Evolutionary conservation across 2,888 invertebrate species (phyloP).

Genomic region (Morpho deidamia): DNA sequence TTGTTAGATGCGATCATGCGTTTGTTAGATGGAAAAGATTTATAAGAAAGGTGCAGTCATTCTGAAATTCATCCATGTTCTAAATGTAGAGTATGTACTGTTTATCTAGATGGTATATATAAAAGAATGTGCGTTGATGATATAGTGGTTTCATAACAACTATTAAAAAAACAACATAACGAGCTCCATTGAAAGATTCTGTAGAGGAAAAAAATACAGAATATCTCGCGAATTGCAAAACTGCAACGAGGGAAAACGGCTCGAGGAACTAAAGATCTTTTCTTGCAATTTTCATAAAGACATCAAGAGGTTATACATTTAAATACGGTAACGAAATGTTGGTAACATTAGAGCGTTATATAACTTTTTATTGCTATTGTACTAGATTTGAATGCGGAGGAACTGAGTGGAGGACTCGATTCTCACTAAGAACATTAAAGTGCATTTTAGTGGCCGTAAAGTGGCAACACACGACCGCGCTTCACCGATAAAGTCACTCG

Average conservation of each 20-base stretch:
- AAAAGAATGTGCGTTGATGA: too few relatives aligned
- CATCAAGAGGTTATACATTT: slow-evolving; percentile 17
- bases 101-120: too few relatives aligned
- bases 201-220: slow-evolving; percentile 16
- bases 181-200: slow-evolving; percentile 12
- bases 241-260: slow-evolving; percentile 17
- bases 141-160: too few relatives aligned
- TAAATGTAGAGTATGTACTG: too few relatives aligned
- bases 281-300: slow-evolving; percentile 20
- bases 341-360: slow-evolving; percentile 15
- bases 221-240: slow-evolving; percentile 14
- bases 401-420: slow-evolving; percentile 23
- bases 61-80: too few relatives aligned
- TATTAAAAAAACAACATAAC: background rate
- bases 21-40: too few relatives aligned
- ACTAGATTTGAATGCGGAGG: slow-evolving; percentile 25
- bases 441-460: slow-evolving; percentile 33
- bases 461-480: slow-evolving; percentile 25
- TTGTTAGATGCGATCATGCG: too few relatives aligned
- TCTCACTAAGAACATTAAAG: slow-evolving; percentile 28
- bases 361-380: slow-evolving; percentile 22
- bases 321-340: slow-evolving; percentile 16
- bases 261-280: slow-evolving; percentile 16
- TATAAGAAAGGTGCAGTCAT: too few relatives aligned
- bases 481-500: slow-evolving; percentile 27